These are phyloP conservation scores for Mus caroli DNA, from an alignment of 2,797 vertebrate species.

Conservation along the genomic window DNA sequence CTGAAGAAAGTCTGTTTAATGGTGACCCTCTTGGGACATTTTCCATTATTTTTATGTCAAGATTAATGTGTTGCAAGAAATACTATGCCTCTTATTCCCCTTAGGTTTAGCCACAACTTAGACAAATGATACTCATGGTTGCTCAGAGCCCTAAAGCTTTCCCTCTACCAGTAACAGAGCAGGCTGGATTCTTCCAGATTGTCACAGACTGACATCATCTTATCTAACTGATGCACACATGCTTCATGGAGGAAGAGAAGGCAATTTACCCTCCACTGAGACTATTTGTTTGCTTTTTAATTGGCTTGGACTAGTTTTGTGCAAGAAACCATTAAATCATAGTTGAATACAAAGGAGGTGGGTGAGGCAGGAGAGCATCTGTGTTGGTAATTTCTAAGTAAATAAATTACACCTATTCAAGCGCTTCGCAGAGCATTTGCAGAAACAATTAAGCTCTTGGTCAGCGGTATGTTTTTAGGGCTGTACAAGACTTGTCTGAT, in stretches of 20 bases:
- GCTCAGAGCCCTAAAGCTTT: slow-evolving; percentile 7
- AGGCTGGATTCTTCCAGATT: slow-evolving; percentile 71
- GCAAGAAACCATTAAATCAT: slow-evolving; percentile 83
- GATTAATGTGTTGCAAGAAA: slow-evolving; percentile 57
- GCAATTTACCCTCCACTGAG: slow-evolving; percentile 82
- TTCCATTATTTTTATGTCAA: slow-evolving; percentile 70
- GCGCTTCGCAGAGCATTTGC: slow-evolving; percentile 73
- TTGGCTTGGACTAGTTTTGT: slow-evolving; percentile 81
- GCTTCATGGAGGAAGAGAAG: slow-evolving; percentile 77
- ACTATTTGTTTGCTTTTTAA: slow-evolving; percentile 87
- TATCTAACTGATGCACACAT: slow-evolving; percentile 74
- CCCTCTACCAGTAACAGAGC: not conserved
- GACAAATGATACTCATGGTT: slow-evolving; percentile 62
- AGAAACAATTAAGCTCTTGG: slow-evolving; percentile 60
- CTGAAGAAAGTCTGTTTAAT: not conserved
- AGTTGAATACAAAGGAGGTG: slow-evolving; percentile 75
- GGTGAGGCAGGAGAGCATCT: slow-evolving; percentile 68
- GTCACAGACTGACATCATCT: slow-evolving; percentile 80
- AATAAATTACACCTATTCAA: slow-evolving; percentile 83
- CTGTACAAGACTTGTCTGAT: slow-evolving; percentile 45
- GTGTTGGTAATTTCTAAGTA: slow-evolving; percentile 80
- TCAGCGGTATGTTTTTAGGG: slow-evolving; percentile 62
- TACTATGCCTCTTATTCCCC: not conserved
- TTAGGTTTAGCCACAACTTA: not conserved
- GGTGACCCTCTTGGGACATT: slow-evolving; percentile 33